Evolutionary conservation across 2,797 vertebrate species (phyloP).

Genomic region (Oreortyx pictus): DNA sequence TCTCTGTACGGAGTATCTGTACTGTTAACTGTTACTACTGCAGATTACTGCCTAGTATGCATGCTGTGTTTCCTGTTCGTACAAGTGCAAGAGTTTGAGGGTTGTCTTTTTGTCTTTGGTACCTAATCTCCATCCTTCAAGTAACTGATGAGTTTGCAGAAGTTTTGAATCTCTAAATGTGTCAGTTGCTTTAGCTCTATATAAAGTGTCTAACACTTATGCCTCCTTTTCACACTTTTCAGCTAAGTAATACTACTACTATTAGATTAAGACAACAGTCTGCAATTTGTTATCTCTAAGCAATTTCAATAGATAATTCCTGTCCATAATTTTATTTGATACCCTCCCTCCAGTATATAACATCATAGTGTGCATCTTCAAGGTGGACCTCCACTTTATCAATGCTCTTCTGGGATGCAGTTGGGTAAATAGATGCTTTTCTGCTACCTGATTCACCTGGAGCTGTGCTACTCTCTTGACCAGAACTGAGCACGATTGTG

Average conservation of each 20-base stretch:
- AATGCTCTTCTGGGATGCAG: background rate
- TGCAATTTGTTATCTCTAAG: background rate
- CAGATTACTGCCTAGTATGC: background rate
- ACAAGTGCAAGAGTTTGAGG: background rate
- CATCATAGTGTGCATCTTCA: background rate
- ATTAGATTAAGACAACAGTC: background rate
- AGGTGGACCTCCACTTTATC: background rate
- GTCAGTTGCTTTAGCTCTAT: background rate
- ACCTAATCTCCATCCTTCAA: background rate
- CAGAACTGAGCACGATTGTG: constrained; percentile 43
- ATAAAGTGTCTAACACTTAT: background rate
- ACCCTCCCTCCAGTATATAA: background rate
- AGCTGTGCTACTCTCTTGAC: background rate
- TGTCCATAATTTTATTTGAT: background rate
- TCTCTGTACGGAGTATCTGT: background rate
- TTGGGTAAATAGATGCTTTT: background rate
- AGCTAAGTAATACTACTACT: background rate
- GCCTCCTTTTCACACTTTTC: background rate
- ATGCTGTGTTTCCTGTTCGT: background rate
- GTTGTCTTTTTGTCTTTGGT: background rate
- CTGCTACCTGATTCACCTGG: background rate
- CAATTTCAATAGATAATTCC: background rate
- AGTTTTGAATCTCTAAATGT: background rate
- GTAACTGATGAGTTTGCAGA: background rate
- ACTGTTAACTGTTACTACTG: rapidly evolving